These are phyloP conservation scores for Trichogramma dendrolimi DNA, from an alignment of 2,888 invertebrate genomes.

Conservation along the genomic window DNA sequence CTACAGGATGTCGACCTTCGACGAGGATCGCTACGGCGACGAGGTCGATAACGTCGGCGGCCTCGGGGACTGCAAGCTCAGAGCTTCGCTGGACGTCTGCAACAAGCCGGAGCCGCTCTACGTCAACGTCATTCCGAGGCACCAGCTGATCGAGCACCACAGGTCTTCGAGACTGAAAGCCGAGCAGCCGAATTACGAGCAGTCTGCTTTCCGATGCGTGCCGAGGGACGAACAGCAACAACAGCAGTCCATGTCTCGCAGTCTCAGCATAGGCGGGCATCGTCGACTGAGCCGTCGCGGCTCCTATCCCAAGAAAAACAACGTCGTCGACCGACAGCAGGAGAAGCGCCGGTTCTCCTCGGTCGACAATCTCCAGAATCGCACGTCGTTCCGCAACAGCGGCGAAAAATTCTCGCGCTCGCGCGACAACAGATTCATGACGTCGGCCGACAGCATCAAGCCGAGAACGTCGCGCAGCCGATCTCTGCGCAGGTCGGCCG, in stretches of 20 bases:
- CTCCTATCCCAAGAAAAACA: slow-evolving; percentile 38
- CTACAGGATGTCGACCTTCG: slow-evolving; percentile 25
- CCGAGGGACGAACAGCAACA: slow-evolving; percentile 23
- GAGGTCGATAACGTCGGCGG: slow-evolving; percentile 46
- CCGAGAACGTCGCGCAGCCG: slow-evolving; percentile 37
- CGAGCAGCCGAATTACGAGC: slow-evolving; percentile 4
- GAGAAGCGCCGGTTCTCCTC: slow-evolving; percentile 46
- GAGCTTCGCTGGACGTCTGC: slow-evolving; percentile 13
- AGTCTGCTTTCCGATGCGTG: slow-evolving; percentile 4
- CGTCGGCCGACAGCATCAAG: slow-evolving; percentile 46
- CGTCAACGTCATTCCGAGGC: slow-evolving; percentile 20
- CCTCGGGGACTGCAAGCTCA: slow-evolving; percentile 29
- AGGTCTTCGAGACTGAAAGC: background rate
- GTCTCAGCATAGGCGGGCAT: slow-evolving; percentile 7
- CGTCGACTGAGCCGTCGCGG: slow-evolving; percentile 42
- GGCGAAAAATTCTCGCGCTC: slow-evolving; percentile 36
- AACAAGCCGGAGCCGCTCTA: slow-evolving; percentile 24
- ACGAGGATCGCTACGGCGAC: slow-evolving; percentile 36
- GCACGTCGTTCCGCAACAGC: slow-evolving; percentile 31
- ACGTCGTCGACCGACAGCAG: slow-evolving; percentile 30
- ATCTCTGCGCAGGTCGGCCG: slow-evolving; percentile 43
- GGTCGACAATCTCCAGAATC: slow-evolving; percentile 46
- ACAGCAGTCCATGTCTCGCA: slow-evolving; percentile 22
- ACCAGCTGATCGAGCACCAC: slow-evolving; percentile 2
- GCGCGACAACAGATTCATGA: slow-evolving; percentile 38